Evolutionary conservation across 1,140 invertebrate species (phyloP), one percentile per base, ranked within the genome.

Genomic region (Eulimnadia texana): DNA sequence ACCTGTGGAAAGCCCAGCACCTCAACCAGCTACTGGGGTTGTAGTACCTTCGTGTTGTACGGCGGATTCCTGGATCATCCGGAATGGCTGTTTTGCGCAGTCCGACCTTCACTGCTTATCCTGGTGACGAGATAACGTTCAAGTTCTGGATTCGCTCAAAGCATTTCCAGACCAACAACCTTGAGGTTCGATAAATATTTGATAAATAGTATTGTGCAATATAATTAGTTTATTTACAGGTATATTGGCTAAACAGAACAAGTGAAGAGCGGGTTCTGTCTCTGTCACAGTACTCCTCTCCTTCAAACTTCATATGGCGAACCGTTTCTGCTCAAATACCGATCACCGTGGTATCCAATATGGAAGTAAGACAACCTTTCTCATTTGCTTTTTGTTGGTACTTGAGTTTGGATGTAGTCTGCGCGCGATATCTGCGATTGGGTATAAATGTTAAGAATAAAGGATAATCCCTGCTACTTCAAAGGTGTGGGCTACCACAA

Each of bases 61-160:
- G 54, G 6, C n/a, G 27, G 10, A 19, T 6, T 19, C 54, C 23
- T 24, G 22, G 16, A 28, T 16, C 54, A 19, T 28, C 54, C 2
- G 54, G 54, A 6, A 24, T 16, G 11, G 24, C 29, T 25, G 1
- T 29, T 13, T 56, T 56, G 19, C 54, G 25, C 13, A 56, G 24
- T 16, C 0, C 27, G 13, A 29, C 27, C 19, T 56, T 56, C 27
- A 20, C 54, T 13, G 54, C 54, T 28, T 19, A n/a, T 56, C 54
- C 54, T 25, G 54, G 54, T 16, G 54, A 56, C 1, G 19, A 16
- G 10, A 56, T 56, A 9, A 10, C 54, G 23, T 29, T 56, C n/a
- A 29, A 56, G 6, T 56, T 56, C 27, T 56, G 54, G 54, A 56
- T 56, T 56, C 24, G 54, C 9, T 56, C 54, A 19, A 24, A 29